Evolutionary conservation across 1,140 invertebrate genomes (phyloP).

Genomic region (Drosophila chauvacae): DNA sequence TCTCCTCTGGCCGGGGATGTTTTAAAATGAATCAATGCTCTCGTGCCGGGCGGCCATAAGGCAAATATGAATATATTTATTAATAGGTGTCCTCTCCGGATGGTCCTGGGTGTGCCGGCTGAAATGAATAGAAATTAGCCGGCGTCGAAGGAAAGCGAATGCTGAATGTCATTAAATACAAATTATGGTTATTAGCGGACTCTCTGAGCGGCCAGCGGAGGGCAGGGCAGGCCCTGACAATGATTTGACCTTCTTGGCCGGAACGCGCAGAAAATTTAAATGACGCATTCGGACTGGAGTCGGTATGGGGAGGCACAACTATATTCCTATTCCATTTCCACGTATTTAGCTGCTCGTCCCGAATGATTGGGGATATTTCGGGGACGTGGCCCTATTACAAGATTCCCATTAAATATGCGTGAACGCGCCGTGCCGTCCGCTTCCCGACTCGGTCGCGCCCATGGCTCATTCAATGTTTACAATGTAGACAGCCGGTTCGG

Average conservation of each 20-base stretch:
- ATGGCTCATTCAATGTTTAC: constrained; percentile 24
- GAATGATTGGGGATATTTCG: constrained; percentile 40
- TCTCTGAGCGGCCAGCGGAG: constrained; percentile 1
- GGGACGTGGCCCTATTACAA: constrained; percentile 47
- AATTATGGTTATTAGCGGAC: constrained; percentile 63
- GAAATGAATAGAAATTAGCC: constrained; percentile 42
- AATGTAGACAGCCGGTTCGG: constrained; percentile 14
- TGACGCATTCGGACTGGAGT: constrained; percentile 33
- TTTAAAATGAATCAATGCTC: constrained; percentile 42
- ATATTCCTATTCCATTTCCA: constrained; percentile 14
- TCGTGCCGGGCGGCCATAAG: constrained; percentile 33
- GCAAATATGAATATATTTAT: constrained; percentile 49
- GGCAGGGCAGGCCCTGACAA: constrained; percentile 44
- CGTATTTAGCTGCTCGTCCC: constrained; percentile 22
- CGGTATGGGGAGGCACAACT: background rate
- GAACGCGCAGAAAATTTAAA: constrained; percentile 51
- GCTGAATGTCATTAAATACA: constrained; percentile 60
- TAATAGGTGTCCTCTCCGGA: constrained; percentile 50
- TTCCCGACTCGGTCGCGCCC: constrained; percentile 25
- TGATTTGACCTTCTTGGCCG: constrained; percentile 54
- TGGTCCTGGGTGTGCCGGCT: constrained; percentile 34
- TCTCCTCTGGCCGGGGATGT: constrained; percentile 5
- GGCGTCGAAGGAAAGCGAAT: constrained; percentile 28
- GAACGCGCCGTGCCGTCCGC: constrained; percentile 17
- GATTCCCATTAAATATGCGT: constrained; percentile 49